Percentiles rank a stretch among this genome's conserved stretches.
These are phyloP conservation scores for Caiman crocodilus DNA, from an alignment of 2,797 vertebrate species.

Conservation along the genomic window DNA sequence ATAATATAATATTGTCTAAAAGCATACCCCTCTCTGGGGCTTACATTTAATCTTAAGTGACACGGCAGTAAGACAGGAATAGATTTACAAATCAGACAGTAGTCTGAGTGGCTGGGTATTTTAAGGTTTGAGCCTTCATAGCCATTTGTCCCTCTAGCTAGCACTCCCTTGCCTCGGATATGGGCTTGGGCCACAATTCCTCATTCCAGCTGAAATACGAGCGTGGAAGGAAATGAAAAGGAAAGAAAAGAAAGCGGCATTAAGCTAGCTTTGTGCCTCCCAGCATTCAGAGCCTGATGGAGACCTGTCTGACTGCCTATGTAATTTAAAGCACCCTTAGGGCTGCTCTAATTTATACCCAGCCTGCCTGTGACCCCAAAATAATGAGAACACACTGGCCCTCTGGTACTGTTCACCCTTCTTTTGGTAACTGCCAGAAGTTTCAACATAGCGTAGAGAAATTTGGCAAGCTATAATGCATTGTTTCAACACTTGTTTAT, in stretches of 20 bases:
- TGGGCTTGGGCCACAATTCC: not conserved
- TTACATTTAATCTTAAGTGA: conserved; percentile 29
- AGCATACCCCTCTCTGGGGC: not conserved
- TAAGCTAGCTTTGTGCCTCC: conserved; percentile 1
- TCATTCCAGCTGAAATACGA: not conserved
- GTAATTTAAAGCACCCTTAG: not conserved
- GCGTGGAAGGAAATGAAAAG: not conserved
- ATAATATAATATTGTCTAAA: not conserved
- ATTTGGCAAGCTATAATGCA: not conserved
- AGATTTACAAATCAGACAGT: conserved; percentile 40
- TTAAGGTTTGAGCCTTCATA: conserved; percentile 25
- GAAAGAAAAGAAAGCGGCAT: not conserved
- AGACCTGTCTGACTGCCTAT: not conserved
- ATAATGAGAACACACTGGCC: not conserved
- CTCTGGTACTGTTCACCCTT: not conserved
- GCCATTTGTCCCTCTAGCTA: conserved; percentile 57
- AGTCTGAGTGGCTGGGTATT: conserved; percentile 27
- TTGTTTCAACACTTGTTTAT: not conserved
- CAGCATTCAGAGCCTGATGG: not conserved
- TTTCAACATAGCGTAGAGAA: fast-evolving
- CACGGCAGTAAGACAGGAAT: conserved; percentile 31
- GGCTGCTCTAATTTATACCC: not conserved
- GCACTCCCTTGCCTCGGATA: not conserved
- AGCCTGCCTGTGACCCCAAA: not conserved
- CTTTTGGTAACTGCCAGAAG: not conserved